Evolutionary conservation across 1,140 invertebrate species (phyloP), one percentile per base, ranked within the genome.

Genomic region (Cataglyphis hispanica): DNA sequence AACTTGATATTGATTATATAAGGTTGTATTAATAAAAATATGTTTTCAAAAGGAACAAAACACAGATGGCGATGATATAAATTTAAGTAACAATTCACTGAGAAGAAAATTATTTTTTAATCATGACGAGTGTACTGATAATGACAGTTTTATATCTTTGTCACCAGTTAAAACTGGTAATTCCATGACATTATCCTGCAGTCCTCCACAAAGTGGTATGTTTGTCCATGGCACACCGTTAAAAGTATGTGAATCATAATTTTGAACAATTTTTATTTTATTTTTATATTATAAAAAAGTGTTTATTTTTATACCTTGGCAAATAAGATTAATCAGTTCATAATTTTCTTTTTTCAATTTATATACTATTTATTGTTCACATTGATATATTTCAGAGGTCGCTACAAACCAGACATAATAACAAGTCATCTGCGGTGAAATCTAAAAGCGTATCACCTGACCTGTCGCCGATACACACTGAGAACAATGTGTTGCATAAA

Each of bases 31-130:
- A 4, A 60, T 19, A 37, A 40, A 50, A 74, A 74, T 34, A 10
- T 66, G 4, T 87, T 40, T 80, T 70, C 46, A 53, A 86, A 86
- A 95, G 94, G 93, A 94, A 34, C 94, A 94, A 84, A 93, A 92
- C 85, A 72, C 81, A n/a, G 94, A 95, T 8, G 89, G 22, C 60
- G 93, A 95, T 6, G 94, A 95, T 58, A 87, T 83, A 1, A 94
- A 93, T 89, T 90, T 70, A 13, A 94, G 93, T 69, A 95, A 93
- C 67, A 93, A 84, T 88, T 95, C 94, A 0, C 80, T 95, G 19
- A 92, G 94, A 40, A 90, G 95, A 88, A 95, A 95, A 85, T 90
- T 95, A 76, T 94, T 95, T 69, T 92, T 91, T 16, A 92, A 93
- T 67, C 70, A 93, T n/a, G 92, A 94, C n/a, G 93, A 94, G 0